These are phyloP conservation scores for Itoplectis maculator DNA, from an alignment of 2,888 invertebrate genomes.

Conservation along the genomic window DNA sequence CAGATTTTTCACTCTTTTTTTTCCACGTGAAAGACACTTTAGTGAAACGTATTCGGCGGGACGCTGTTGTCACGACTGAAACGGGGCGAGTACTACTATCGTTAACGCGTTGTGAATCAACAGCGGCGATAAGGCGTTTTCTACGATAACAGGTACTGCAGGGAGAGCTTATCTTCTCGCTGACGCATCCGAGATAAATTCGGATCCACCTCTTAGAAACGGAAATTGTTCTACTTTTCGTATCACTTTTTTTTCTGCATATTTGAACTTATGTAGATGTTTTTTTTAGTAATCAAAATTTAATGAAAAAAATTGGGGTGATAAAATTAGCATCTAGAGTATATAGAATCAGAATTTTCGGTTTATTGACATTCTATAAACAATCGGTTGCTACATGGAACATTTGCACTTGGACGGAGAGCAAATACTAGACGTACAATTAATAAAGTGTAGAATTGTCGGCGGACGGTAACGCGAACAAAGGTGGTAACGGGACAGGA, in stretches of 20 bases:
- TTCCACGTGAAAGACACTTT: slow-evolving; percentile 10
- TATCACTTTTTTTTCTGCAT: background rate
- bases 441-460: slow-evolving; percentile 9
- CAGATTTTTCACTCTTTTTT: slow-evolving; percentile 16
- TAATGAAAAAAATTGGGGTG: too few relatives aligned
- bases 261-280: background rate
- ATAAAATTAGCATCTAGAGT: too few relatives aligned
- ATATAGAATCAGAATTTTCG: background rate
- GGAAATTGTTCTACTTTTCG: slow-evolving; percentile 20
- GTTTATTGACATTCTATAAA: slow-evolving; percentile 34
- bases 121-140: slow-evolving; percentile 73
- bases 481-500: background rate
- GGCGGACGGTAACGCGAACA: background rate
- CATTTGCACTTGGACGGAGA: slow-evolving; percentile 44
- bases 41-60: background rate
- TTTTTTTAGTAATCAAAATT: background rate
- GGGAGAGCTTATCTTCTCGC: slow-evolving; percentile 74
- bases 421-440: slow-evolving; percentile 11
- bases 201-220: slow-evolving; percentile 38
- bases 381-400: slow-evolving; percentile 33
- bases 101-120: slow-evolving; percentile 77
- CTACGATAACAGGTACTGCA: slow-evolving; percentile 74
- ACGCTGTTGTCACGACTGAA: slow-evolving; percentile 35
- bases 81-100: slow-evolving; percentile 59
- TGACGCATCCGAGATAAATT: slow-evolving; percentile 74